These are phyloP conservation scores for Natrix natrix DNA, from an alignment of 2,797 vertebrate genomes.

Conservation along the genomic window DNA sequence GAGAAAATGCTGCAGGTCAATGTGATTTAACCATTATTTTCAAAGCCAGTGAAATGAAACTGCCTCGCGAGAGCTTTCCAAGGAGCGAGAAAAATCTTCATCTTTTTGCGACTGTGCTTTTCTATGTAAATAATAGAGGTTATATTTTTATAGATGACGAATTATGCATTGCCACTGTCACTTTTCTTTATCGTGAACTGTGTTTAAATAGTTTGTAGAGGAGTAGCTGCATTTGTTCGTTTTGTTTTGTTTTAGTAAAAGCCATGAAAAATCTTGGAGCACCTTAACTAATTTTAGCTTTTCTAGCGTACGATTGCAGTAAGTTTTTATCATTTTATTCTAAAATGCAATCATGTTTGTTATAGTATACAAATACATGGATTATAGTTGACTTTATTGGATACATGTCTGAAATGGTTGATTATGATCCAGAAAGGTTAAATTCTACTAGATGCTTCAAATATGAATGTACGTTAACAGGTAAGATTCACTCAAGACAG, in stretches of 20 bases:
- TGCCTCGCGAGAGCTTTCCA: not conserved
- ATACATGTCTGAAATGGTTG: not conserved
- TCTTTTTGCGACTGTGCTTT: not conserved
- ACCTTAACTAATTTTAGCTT: not conserved
- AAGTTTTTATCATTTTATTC: not conserved
- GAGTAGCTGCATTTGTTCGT: not conserved
- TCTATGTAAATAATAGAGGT: not conserved
- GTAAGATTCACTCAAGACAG: not conserved
- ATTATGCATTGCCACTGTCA: not conserved
- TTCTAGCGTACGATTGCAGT: not conserved
- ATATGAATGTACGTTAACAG: not conserved
- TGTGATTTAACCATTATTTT: not conserved
- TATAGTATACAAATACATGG: not conserved
- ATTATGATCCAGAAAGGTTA: not conserved
- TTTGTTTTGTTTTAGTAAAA: not conserved
- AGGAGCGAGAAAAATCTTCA: not conserved
- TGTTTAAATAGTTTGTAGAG: not conserved
- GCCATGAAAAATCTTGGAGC: not conserved
- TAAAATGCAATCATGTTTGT: not conserved
- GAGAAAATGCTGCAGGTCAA: not conserved
- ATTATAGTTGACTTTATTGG: not conserved
- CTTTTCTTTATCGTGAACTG: not conserved
- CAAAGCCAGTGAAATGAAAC: not conserved
- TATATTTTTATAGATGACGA: not conserved
- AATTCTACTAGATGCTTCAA: not conserved